Evolutionary conservation across 2,888 invertebrate species (phyloP), one percentile per base, ranked within the genome.

Genomic region (Chirona hameri): DNA sequence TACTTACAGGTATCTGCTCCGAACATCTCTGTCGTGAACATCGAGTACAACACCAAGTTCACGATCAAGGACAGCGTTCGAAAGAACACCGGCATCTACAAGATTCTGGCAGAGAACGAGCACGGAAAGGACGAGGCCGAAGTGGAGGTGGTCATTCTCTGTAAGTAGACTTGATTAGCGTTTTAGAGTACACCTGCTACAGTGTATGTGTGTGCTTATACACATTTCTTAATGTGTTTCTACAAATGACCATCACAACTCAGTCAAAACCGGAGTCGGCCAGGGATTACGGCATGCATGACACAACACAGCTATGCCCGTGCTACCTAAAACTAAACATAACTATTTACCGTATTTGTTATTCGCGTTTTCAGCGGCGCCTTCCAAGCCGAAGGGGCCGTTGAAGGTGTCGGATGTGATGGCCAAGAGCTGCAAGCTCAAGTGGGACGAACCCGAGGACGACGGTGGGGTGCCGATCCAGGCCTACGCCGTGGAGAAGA

Each of bases 381-480:
- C 98, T 9, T 91, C 93, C 84, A 95, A 93, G 87, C 97, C 97
- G 2, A 93, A 93, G 85, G 97, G 97, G 21, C 97, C 97, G 3
- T 90, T 98, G 18, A 94, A 95, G 89, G 95, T 96, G 10, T 91
- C 91, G 5, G 95, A 96, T 87, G 92, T 96, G 18, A 93, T 93
- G 83, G 94, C 95, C 31, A 93, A 93, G 84, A 93, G 93, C 83
- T 95, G 95, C 88, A 96, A 95, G 87, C 91, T 96, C 27, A 91
- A 92, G 86, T 98, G 97, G 97, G 93, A 95, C 88, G 95, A 96
- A 87, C 98, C 98, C 0, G 95, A 95, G 86, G 97, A 97, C 87
- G 97, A 98, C 87, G 98, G 98, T 57, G 98, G 98, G 65, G 91
- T 93, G 65, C 97, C 97, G 0, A 94, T 98, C 88, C 95, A 94